These are phyloP conservation scores for Microhierax caerulescens DNA, from an alignment of 2,797 vertebrate species.

Conservation along the genomic window DNA sequence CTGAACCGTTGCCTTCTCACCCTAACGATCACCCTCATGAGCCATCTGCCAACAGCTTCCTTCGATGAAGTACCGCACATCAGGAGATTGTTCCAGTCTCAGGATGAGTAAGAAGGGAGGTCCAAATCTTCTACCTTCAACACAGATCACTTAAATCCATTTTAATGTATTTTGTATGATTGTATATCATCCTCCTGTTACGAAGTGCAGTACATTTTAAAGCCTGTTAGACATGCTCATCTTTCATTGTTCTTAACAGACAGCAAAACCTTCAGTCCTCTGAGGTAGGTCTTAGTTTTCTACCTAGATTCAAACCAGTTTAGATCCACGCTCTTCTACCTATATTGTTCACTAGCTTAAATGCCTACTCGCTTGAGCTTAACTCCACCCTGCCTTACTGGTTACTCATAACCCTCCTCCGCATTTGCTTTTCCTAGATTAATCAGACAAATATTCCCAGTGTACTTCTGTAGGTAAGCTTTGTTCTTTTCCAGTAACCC, in stretches of 20 bases:
- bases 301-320: neutral
- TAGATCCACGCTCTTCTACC: neutral
- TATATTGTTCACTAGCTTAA: neutral
- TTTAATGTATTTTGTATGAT: neutral
- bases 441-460: neutral
- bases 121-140: neutral
- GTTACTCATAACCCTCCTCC: neutral
- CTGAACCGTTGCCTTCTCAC: neutral
- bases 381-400: neutral
- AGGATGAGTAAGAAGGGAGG: neutral
- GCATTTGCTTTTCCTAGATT: neutral
- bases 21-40: neutral
- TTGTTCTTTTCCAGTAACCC: neutral
- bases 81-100: neutral
- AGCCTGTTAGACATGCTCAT: neutral
- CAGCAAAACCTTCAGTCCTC: neutral
- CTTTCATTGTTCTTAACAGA: neutral
- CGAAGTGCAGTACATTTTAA: neutral
- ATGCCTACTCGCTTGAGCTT: neutral
- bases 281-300: neutral
- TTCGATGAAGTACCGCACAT: neutral
- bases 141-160: neutral
- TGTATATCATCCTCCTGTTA: neutral
- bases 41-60: neutral
- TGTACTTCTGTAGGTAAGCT: neutral